Evolutionary conservation across 2,113 vertebrate genomes (phyloP), one percentile per base, ranked within the genome.

Genomic region (Sinocyclocheilus grahami): DNA sequence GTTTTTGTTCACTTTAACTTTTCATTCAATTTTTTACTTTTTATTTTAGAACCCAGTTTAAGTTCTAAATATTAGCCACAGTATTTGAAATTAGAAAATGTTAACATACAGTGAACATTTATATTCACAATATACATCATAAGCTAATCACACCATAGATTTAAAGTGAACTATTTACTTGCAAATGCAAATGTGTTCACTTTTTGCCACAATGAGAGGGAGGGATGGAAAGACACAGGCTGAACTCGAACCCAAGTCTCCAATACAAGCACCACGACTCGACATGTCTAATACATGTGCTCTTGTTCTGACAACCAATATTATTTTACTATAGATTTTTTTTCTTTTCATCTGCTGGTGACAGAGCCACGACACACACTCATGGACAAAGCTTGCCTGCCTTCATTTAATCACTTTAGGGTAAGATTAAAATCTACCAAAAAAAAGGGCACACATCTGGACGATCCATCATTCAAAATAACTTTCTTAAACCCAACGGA

Each of bases 391-490:
- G 18, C 62, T 24, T 2, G 1, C 24, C 37, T 87, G 7, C 33
- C 42, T 83, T 60, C 53, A 79, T 87, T 79, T 83, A 76, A 39
- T 75, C 48, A 65, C 48, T 27, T 42, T 60, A 24, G 77, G 6
- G 71, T 39, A 33, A 83, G 76, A 55, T 82, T 79, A 46, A 83
- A 85, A 82, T 48, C 42, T 30, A 62, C 76, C 72, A 80, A 86
- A 83, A 84, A 75, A 75, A 87, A 78, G 78, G 65, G 78, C 65
- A 53, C 74, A 51, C 20, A 77, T 42, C 76, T 89, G 82, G 60
- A 46, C 5, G 46, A 86, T 42, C 20, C 42, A 79, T 85, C 87
- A 81, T 82, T 88, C 86, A 84, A 82, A 78, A 51, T 76, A 84
- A 63, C 80, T 78, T 82, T 65, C 60, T 86, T 76, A 87, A 87